Percentiles rank a stretch among this genome's conserved stretches.
phyloP scores from a whole-genome alignment of 2,797 vertebrate genomes.

The Lagodon rhomboides region DNA sequence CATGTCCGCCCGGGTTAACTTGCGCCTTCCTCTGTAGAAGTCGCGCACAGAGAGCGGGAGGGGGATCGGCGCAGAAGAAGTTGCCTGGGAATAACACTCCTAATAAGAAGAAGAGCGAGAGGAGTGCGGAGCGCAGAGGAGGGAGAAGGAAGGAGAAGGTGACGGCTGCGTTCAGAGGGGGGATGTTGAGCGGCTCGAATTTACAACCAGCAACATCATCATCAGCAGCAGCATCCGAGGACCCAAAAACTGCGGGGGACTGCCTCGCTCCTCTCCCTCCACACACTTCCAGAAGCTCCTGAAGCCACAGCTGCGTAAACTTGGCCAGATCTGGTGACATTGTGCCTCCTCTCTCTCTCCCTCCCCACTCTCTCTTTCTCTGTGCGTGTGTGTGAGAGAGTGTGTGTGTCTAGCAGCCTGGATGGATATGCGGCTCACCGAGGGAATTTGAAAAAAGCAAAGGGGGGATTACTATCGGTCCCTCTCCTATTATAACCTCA shows the following conservation, averaged over 20 bases:
- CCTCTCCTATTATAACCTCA: conserved; percentile 72
- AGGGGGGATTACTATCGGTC: conserved; percentile 69
- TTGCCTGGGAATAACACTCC: conserved; percentile 60
- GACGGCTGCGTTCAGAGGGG: conserved; percentile 39
- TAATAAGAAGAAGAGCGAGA: conserved; percentile 23
- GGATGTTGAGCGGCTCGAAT: conserved; percentile 52
- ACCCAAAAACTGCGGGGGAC: conserved; percentile 51
- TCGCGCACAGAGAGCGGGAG: conserved; percentile 2
- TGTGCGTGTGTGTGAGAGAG: conserved; percentile 1
- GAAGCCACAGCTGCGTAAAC: conserved; percentile 71
- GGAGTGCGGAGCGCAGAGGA: conserved; percentile 44
- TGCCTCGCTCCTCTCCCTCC: conserved; percentile 38
- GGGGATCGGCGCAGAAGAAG: conserved; percentile 64
- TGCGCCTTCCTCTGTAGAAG: conserved; percentile 45
- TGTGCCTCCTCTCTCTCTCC: conserved; percentile 8
- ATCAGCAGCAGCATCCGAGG: conserved; percentile 57
- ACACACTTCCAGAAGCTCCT: conserved; percentile 45
- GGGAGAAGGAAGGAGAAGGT: conserved; percentile 25
- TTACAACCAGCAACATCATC: conserved; percentile 53
- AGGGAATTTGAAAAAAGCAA: conserved; percentile 71
- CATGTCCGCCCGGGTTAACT: conserved; percentile 56
- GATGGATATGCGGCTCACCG: conserved; percentile 70
- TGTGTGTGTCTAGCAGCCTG: conserved; percentile 35
- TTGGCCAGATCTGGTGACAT: conserved; percentile 71
- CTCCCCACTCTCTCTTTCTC: not conserved